Base-by-base conservation (phyloP, 1,140 invertebrate genomes). In the Anastrepha ludens region DNA sequence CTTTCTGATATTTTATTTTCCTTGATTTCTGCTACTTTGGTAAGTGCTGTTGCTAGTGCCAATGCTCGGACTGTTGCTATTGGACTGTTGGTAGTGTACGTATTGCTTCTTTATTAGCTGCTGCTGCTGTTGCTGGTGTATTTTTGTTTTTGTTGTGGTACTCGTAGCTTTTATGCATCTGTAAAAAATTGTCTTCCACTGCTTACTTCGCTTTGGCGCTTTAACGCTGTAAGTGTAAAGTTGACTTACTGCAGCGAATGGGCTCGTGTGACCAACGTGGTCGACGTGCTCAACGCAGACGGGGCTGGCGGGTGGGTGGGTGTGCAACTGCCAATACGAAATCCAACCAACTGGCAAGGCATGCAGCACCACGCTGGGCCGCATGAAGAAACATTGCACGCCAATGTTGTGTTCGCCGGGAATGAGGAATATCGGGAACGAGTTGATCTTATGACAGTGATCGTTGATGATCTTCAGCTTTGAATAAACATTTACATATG, bases 381-480 rank as follows among this genome's bases (percentile, higher is more conserved):
- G 85, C 59, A 86, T 86, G 29, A 29, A 58, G 3, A 86, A 60
- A 58, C 85, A 62, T 60, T 55, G 85, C 58, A 60, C n/a, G 59
- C 41, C 59, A 60, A 29, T 62, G 15, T 41, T 20, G 85, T 59
- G 58, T 4, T 86, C 17, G 8, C 17, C 15, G 85, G 58, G 15
- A 86, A 41, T 41, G 85, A 60, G 20, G 74, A 55, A 81, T 81
- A 81, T 81, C 74, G 74, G 47, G 39, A 81, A 81, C n/a, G 74
- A 20, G 85, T 60, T 62, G 85, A 86, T 86, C 85, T 62, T 86
- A 86, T 86, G 85, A 62, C 85, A 86, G 59, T 86, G 85, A 86
- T 86, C n/a, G 59, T 86, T 81, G 74, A 81, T 81, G 74, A 81
- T 81, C 74, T 81, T 55, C 74, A 81, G 50, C 74, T 81, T 8